Evolutionary conservation across 2,888 invertebrate genomes (phyloP), one percentile per base, ranked within the genome.

Genomic region (Plagodis pulveraria): DNA sequence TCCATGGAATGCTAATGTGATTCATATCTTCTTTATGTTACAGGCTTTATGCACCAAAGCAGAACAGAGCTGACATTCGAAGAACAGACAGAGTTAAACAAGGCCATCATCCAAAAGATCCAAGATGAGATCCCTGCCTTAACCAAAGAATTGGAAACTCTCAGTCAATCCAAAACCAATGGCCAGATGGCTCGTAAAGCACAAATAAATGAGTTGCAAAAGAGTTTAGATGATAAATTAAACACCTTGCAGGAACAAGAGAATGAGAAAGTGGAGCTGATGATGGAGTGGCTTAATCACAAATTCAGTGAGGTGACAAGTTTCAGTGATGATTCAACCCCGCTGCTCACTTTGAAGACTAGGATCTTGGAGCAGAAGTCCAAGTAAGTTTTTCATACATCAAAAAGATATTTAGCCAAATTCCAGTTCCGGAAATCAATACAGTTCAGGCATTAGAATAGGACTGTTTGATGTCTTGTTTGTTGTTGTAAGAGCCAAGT

Each of bases 241-340:
- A 78, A 78, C 40, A 82, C 73, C 5, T 73, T 92, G 6, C 78
- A 84, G 50, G 83, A 87, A 48, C 91, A 91, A 62, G 91, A 91
- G 66, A 81, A 73, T 74, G 87, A 91, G 69, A 89, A 69, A 36
- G 84, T 87, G 5, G 87, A 88, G 49, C 64, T 91, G 45, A 89
- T 92, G 89, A 86, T 88, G 84, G 86, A 91, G 59, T 93, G 93
- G 93, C 76, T 91, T 5, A 86, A 90, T 53, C 86, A 88, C 56
- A 74, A 87, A 33, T 63, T 89, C 6, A 70, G 76, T 0, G 83
- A 89, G 53, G 85, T 87, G 0, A 76, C 83, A 0, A 78, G 73
- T 48, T 90, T 86, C 57, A 84, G 77, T 58, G 75, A 80, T 41
- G 73, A 86, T 57, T 83, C 86, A 0, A 87, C 81, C 67, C 89